phyloP scores from a whole-genome alignment of 2,888 invertebrate species.

The Frankliniella fusca region DNA sequence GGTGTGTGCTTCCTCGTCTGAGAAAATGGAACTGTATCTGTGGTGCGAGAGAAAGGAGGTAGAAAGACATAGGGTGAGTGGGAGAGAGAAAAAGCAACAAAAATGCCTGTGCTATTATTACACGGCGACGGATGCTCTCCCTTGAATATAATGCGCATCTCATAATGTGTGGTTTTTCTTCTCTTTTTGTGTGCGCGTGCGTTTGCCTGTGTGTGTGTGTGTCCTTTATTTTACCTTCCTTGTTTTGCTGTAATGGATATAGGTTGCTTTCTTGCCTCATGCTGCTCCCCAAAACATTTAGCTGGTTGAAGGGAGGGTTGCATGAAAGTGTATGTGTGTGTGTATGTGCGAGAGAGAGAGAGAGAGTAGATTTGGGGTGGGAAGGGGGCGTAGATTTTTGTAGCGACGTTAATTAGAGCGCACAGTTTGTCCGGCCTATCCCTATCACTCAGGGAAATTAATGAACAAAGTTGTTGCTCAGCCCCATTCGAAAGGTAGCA shows the following conservation, averaged over 20 bases:
- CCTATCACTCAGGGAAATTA: background rate
- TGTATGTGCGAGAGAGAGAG: too few relatives aligned
- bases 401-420: background rate
- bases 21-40: background rate
- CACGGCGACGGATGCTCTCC: background rate
- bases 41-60: too few relatives aligned
- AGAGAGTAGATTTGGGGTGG: too few relatives aligned
- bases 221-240: background rate
- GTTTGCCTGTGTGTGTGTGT: too few relatives aligned
- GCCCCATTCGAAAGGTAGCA: background rate
- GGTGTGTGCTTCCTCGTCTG: too few relatives aligned
- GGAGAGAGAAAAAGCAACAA: background rate
- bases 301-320: background rate
- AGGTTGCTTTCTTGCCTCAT: background rate
- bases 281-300: background rate
- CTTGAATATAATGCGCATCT: background rate
- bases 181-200: too few relatives aligned
- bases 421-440: background rate
- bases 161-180: background rate
- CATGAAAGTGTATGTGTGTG: too few relatives aligned
- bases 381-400: background rate
- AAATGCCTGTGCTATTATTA: background rate
- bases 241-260: background rate
- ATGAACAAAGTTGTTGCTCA: background rate
- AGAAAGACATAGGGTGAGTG: background rate